A percentile compares a stretch with the other conserved stretches of the same genome.
phyloP scores from a whole-genome alignment of 2,888 invertebrate species.

The Drosophila mimetica region DNA sequence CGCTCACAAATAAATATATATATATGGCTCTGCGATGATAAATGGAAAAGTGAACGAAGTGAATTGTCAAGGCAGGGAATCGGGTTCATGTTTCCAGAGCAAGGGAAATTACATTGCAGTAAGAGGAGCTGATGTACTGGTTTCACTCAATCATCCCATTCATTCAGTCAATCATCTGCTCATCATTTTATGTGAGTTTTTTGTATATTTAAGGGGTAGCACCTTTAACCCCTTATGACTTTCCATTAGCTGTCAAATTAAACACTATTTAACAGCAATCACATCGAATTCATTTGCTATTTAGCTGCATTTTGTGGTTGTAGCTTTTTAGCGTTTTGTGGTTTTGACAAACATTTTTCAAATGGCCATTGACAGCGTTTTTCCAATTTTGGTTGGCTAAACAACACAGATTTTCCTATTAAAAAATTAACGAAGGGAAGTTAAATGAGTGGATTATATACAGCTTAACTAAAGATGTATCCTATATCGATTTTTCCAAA shows the following conservation, averaged over 20 bases:
- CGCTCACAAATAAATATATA: neutral
- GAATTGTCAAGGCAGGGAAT: neutral
- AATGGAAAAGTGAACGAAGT: neutral
- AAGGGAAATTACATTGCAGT: no score
- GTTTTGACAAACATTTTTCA: constrained; percentile 11
- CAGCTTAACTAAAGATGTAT: no score
- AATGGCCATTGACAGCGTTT: constrained; percentile 1
- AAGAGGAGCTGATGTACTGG: neutral
- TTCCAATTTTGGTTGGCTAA: neutral
- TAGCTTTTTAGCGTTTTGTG: constrained; percentile 25
- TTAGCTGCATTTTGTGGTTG: constrained; percentile 57
- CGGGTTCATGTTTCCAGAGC: neutral
- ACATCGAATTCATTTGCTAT: constrained; percentile 44
- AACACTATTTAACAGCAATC: constrained; percentile 63
- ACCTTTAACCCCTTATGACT: neutral
- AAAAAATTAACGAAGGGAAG: neutral
- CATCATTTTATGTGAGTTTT: neutral
- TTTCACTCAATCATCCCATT: constrained; percentile 12
- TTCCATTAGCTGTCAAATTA: constrained; percentile 60
- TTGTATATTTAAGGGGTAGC: constrained; percentile 11
- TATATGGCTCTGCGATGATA: neutral
- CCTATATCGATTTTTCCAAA: no score
- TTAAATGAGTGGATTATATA: no score
- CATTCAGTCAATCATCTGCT: constrained; percentile 36
- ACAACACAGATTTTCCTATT: neutral